Evolutionary conservation across 92 coral and sea anemone species (phyloP).

Genomic region (Zoanthus sociatus): DNA sequence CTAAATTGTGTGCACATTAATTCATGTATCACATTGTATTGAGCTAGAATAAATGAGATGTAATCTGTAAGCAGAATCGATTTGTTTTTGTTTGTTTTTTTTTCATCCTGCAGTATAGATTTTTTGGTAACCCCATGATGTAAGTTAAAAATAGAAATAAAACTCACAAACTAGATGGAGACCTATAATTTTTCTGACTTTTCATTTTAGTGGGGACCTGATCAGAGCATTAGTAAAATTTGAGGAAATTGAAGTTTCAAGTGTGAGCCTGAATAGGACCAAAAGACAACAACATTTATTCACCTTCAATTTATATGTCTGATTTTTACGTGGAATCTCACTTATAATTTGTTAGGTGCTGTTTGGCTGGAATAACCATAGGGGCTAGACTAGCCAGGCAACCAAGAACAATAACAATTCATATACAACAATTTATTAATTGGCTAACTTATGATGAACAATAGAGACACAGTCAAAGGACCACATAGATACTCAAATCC

Average conservation of each 20-base stretch:
- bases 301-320: too few relatives aligned
- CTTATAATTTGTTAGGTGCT: neutral
- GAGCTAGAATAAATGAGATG: constrained; percentile 12
- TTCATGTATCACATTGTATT: constrained; percentile 29
- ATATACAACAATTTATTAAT: constrained; percentile 35
- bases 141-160: constrained; percentile 12
- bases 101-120: constrained; percentile 12
- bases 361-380: neutral
- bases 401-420: constrained; percentile 6
- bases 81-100: constrained; percentile 1
- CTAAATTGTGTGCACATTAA: too few relatives aligned
- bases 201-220: constrained; percentile 16
- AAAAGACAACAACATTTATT: constrained; percentile 2
- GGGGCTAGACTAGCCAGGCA: neutral
- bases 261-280: constrained; percentile 25
- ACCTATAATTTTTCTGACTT: constrained; percentile 20
- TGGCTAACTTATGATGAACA: constrained; percentile 41
- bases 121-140: constrained; percentile 23
- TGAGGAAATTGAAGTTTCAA: constrained; percentile 15
- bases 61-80: constrained; percentile 11
- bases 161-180: constrained; percentile 24
- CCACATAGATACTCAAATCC: constrained; percentile 36
- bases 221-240: constrained; percentile 12
- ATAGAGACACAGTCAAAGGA: constrained; percentile 22
- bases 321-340: neutral